Conservation (phyloP, 2,113 vertebrate genomes). For the Sturnira hondurensis region DNA sequence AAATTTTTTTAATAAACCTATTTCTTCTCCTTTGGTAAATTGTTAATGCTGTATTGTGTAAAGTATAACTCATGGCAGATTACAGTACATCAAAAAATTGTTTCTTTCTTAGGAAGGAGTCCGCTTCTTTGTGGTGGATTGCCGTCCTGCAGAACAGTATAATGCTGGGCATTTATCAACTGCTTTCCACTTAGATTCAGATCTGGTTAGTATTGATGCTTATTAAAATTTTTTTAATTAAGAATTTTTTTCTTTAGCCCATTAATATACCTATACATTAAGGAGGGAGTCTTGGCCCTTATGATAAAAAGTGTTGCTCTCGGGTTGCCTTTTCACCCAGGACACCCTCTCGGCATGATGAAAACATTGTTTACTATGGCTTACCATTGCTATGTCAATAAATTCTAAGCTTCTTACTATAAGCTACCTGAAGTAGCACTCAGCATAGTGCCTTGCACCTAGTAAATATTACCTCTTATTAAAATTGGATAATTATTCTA, state of each 20-base stretch:
- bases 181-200: slow-evolving; percentile 98
- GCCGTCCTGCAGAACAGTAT: slow-evolving; percentile 98
- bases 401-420: slow-evolving; percentile 10
- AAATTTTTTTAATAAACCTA: neutral
- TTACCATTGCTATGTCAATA: slow-evolving; percentile 51
- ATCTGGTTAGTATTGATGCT: slow-evolving; percentile 88
- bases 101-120: slow-evolving; percentile 90
- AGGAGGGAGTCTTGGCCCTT: neutral
- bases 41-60: neutral
- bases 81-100: neutral
- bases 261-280: neutral
- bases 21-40: neutral
- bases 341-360: neutral
- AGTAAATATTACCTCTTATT: slow-evolving; percentile 14
- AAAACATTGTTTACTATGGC: neutral
- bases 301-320: neutral
- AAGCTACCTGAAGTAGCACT: neutral
- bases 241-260: neutral
- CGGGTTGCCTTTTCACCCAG: neutral
- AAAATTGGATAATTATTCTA: slow-evolving; percentile 27
- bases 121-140: slow-evolving; percentile 98
- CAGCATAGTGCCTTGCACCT: slow-evolving; percentile 29
- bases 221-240: neutral
- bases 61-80: slow-evolving; percentile 17
- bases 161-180: slow-evolving; percentile 98